Evolutionary conservation across 1,140 invertebrate genomes (phyloP), one percentile per base, ranked within the genome.

Genomic region (Spodoptera litura): DNA sequence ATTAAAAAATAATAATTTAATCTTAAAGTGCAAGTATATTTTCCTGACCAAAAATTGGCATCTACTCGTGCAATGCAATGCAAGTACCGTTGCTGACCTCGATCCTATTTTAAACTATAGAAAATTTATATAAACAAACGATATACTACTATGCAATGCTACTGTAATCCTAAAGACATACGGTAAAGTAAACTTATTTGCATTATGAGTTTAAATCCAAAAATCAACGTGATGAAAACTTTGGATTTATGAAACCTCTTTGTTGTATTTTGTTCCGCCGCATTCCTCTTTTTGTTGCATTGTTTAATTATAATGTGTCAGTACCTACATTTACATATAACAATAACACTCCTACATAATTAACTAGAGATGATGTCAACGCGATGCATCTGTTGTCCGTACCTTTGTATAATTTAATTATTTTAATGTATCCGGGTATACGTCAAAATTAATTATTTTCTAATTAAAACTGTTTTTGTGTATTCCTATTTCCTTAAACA

Each of bases 271-370:
- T 56, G 68, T 35, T 55, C n/a, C 52, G 31, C 27, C 8, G 52
- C 68, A 72, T 44, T 38, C 51, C 35, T 72, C 44, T 72, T 72
- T 55, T 70, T 74, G 58, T 59, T 61, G 11, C 51, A 61, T 27
- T 61, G 44, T 61, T 61, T 55, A 70, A 53, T 70, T 52, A 70
- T 52, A 25, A 55, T 53, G 49, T 70, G 66, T 53, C 66, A 70
- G 27, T 52, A 52, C 15, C 15, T 31, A 70, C 20, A 70, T 70
- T 55, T 8, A 70, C 51, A 53, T 52, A 70, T 70, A 64, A 66
- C 61, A 77, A 77, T 52, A 64, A 52, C 35, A 58, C 52, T 52
- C 35, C 49, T 49, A 68, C 74, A 56, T 77, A 77, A 75, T 75
- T 62, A 64, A 25, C 27, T 9, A 11, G 31, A 59, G 71, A 59